phyloP scores from a whole-genome alignment of 1,140 invertebrate genomes.

The Cherax quadricarinatus region DNA sequence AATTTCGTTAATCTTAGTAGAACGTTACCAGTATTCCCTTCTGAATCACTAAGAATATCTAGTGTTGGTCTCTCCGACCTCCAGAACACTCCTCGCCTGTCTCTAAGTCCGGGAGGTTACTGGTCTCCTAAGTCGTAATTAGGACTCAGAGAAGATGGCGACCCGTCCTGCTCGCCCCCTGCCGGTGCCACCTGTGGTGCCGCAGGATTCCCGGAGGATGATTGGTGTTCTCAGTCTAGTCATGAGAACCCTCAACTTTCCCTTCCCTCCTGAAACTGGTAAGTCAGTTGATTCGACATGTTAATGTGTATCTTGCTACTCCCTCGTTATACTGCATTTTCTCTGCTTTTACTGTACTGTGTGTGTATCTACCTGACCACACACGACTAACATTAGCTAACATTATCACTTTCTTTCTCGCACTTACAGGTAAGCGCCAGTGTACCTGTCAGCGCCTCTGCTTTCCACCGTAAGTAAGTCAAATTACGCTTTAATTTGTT shows the following conservation, averaged over 20 bases:
- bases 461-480: neutral
- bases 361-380: neutral
- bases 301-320: neutral
- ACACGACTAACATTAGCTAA: neutral
- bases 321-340: neutral
- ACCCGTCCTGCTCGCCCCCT: slow-evolving; percentile 71
- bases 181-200: slow-evolving; percentile 68
- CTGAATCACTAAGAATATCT: neutral
- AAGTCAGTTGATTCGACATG: neutral
- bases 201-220: slow-evolving; percentile 72
- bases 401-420: neutral
- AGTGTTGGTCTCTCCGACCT: neutral
- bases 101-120: neutral
- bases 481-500: no score
- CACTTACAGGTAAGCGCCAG: neutral
- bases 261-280: slow-evolving; percentile 72
- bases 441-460: neutral
- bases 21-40: no score
- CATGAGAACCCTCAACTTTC: slow-evolving; percentile 73
- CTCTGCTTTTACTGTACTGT: neutral
- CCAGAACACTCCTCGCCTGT: neutral
- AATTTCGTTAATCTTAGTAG: no score
- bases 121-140: neutral
- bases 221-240: slow-evolving; percentile 73
- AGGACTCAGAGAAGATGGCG: slow-evolving; percentile 48